A percentile compares a stretch with the other conserved stretches of the same genome.
Evolutionary conservation across 2,113 vertebrate genomes (phyloP).

Genomic region (Sardina pilchardus): DNA sequence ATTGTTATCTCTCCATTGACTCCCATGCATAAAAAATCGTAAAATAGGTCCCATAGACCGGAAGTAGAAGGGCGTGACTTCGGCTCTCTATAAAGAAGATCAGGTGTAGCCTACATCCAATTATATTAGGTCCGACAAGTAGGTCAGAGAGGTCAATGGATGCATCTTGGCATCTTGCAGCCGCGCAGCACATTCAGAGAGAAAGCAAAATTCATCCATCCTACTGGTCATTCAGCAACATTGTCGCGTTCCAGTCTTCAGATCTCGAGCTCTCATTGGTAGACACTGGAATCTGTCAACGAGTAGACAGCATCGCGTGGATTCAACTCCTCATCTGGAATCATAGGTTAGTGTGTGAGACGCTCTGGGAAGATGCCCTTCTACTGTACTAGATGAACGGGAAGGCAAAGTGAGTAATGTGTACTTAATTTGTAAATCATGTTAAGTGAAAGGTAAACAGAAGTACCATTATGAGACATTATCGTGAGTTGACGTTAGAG

Average conservation of each 20-base stretch:
- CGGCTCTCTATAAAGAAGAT: too few relatives aligned
- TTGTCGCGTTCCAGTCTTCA: background rate
- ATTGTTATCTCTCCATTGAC: too few relatives aligned
- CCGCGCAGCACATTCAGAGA: background rate
- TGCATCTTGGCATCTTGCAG: background rate
- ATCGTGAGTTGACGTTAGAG: background rate
- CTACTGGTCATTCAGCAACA: background rate
- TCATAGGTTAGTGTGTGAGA: constrained; percentile 71
- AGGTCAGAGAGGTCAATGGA: background rate
- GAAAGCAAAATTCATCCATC: background rate
- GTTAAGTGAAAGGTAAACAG: background rate
- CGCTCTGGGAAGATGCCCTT: constrained; percentile 69
- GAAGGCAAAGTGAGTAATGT: constrained; percentile 40
- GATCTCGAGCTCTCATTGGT: background rate
- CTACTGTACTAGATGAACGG: constrained; percentile 28
- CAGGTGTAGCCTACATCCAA: too few relatives aligned
- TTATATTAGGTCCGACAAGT: background rate
- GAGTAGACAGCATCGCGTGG: constrained; percentile 35
- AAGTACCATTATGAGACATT: background rate
- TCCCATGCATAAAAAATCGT: too few relatives aligned
- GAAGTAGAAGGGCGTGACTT: too few relatives aligned
- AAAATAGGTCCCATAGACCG: too few relatives aligned
- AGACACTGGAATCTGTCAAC: constrained; percentile 32
- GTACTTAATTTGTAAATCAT: background rate
- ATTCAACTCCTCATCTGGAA: constrained; percentile 85